Evolutionary conservation across 2,797 vertebrate genomes (phyloP), one percentile per base, ranked within the genome.

Genomic region (Arremon brunneinucha): DNA sequence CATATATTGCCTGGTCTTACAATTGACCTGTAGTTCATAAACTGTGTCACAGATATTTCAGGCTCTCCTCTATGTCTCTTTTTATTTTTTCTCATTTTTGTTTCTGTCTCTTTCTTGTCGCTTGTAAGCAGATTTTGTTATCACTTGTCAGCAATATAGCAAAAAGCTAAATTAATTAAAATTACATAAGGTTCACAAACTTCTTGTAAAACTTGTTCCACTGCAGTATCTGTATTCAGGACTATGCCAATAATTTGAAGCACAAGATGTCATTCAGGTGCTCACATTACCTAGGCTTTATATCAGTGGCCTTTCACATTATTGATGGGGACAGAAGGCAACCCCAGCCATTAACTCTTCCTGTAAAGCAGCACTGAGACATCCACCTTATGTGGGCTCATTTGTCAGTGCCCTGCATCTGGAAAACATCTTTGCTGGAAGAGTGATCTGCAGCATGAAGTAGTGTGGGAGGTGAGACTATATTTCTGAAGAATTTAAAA

Each of bases 401-500:
- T 91, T 83, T 95, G 82, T 95, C 94, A 94, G 35, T 90, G 67
- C 8, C 23, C 47, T 83, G 92, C 80, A 96, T 96, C 91, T 97
- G 95, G 94, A 97, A 97, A 90, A 76, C 65, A 94, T 97, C 94
- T 93, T 91, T 79, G 50, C 63, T 1, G 3, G 75, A 87, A 95
- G 77, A 94, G 78, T 85, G 57, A 67, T 94, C 92, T 87, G 34
- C 53, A 80, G 56, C 82, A 93, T 90, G 92, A 94, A 89, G 80
- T 91, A 69, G 86, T 87, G 90, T 93, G 84, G 62, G 78, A 96
- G 87, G 63, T 86, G 94, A 89, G n/a, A 47, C 44, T 92, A 37
- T 84, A 70, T 94, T 96, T 97, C 88, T 91, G 32, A 77, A 95
- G 83, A 89, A 83, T 93, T 91, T 92, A 79, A 93, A 96, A 72